Conservation (phyloP, 2,888 invertebrate genomes). For the Choreutis nemorana region DNA sequence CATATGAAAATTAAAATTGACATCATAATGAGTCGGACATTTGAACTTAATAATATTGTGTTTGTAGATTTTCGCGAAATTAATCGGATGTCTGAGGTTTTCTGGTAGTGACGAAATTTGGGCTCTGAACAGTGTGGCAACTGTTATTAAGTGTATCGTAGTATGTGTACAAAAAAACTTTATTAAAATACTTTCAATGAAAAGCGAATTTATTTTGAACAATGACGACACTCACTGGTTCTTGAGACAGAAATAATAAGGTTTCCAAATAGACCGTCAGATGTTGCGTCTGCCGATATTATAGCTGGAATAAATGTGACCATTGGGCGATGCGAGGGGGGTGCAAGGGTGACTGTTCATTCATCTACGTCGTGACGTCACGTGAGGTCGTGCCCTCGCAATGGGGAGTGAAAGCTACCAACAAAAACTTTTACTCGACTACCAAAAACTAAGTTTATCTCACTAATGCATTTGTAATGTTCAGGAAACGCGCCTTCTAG, state of each 20-base stretch:
- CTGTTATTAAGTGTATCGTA: no score
- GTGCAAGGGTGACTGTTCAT: conserved; percentile 32
- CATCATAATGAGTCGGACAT: no score
- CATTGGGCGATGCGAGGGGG: conserved; percentile 20
- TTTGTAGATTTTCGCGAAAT: no score
- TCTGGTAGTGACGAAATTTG: no score
- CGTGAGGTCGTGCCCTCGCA: conserved; percentile 51
- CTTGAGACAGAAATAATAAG: conserved; percentile 4
- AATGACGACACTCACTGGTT: conserved; percentile 4
- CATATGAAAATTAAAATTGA: no score
- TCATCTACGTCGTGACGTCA: conserved; percentile 57
- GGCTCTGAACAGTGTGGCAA: no score
- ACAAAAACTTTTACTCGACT: conserved; percentile 22
- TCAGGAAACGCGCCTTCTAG: conserved; percentile 23
- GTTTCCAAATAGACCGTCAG: conserved; percentile 22
- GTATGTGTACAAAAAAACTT: no score
- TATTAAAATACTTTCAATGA: no score
- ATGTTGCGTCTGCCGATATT: conserved; percentile 39
- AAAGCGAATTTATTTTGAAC: no score
- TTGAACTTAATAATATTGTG: no score
- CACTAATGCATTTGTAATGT: conserved; percentile 43
- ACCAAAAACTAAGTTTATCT: conserved; percentile 13
- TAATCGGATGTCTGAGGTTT: no score
- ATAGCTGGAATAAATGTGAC: conserved; percentile 32
- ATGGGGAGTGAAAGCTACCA: conserved; percentile 24